These are phyloP conservation scores for Miniopterus natalensis DNA, from an alignment of 2,113 vertebrate species.

Conservation along the genomic window DNA sequence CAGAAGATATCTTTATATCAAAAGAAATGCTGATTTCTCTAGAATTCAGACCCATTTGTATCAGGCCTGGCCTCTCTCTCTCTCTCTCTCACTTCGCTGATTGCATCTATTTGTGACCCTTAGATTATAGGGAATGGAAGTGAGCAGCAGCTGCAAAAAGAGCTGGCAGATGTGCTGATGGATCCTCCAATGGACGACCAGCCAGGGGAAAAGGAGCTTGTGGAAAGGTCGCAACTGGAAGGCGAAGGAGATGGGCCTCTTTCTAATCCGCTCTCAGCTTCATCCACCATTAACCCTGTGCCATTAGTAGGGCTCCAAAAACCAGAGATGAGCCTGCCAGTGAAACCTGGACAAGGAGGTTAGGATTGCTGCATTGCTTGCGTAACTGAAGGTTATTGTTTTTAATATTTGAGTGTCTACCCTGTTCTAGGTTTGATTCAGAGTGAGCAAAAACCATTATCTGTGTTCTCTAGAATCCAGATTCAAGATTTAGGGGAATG, in stretches of 20 bases:
- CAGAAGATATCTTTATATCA: conserved; percentile 56
- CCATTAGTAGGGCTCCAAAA: conserved; percentile 91
- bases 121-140: conserved; percentile 99
- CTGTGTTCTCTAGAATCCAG: conserved; percentile 1
- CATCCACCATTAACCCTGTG: conserved; percentile 90
- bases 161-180: conserved; percentile 98
- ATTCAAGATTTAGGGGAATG: background rate
- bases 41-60: background rate
- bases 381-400: conserved; percentile 78
- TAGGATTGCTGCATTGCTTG: conserved; percentile 85
- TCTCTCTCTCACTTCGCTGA: conserved; percentile 64
- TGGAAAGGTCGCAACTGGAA: conserved; percentile 86
- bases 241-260: conserved; percentile 89
- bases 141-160: conserved; percentile 97
- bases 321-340: conserved; percentile 95
- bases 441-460: conserved; percentile 18
- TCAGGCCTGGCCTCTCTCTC: conserved; percentile 36
- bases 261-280: conserved; percentile 87
- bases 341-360: conserved; percentile 95
- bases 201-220: conserved; percentile 85
- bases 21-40: conserved; percentile 69
- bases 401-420: conserved; percentile 70
- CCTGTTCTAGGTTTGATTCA: conserved; percentile 42
- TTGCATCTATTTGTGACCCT: conserved; percentile 79
- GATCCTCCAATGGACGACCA: conserved; percentile 94